A percentile compares a stretch with the other conserved stretches of the same genome.
phyloP scores from a whole-genome alignment of 2,797 vertebrate species.

The Echeneis naucrates region DNA sequence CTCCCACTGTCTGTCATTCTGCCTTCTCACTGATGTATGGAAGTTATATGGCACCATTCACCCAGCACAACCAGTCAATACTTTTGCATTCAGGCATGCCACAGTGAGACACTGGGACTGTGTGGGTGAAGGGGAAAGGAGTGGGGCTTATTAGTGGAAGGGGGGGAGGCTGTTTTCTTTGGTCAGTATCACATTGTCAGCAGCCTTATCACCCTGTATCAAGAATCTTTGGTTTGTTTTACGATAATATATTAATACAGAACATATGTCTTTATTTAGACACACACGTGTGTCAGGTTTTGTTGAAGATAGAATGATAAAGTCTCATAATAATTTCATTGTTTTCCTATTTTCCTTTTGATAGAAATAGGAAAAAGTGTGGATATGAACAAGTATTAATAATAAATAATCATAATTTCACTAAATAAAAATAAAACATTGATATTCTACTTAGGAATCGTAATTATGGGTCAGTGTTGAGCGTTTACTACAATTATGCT shows the following conservation, averaged over 20 bases:
- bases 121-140: conserved; percentile 24
- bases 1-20: conserved; percentile 80
- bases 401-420: too few relatives aligned
- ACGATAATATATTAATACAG: conserved; percentile 2
- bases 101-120: conserved; percentile 64
- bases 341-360: not conserved
- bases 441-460: not conserved
- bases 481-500: too few relatives aligned
- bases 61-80: conserved; percentile 76
- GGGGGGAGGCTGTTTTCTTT: conserved; percentile 1
- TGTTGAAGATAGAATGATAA: not conserved
- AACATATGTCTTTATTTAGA: not conserved
- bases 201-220: too few relatives aligned
- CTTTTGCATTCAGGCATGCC: conserved; percentile 60
- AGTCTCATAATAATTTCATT: not conserved
- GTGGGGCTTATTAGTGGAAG: not conserved
- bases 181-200: conserved; percentile 49
- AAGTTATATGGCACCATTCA: conserved; percentile 74
- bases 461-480: not conserved
- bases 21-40: conserved; percentile 78
- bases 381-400: not conserved
- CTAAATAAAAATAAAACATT: not conserved
- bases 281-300: not conserved
- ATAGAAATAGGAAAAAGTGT: not conserved
- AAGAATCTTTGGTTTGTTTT: conserved; percentile 1